Conservation (phyloP, 2,888 invertebrate genomes). For the Thera britannica region DNA sequence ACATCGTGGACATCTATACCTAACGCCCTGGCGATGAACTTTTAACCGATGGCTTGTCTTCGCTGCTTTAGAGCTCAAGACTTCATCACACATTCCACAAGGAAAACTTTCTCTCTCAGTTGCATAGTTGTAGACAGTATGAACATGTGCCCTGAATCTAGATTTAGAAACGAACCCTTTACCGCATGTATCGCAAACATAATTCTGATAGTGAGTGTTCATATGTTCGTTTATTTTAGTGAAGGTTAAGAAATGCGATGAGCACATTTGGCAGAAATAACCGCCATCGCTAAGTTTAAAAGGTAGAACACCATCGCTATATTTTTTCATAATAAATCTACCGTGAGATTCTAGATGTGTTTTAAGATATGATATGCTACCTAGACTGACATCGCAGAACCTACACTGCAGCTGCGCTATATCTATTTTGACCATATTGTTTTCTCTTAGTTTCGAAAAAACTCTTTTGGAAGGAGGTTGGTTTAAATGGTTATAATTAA, state of each 20-base stretch:
- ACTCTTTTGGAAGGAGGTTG: conserved; percentile 63
- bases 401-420: conserved; percentile 66
- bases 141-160: conserved; percentile 70
- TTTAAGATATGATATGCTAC: conserved; percentile 62
- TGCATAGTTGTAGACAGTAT: conserved; percentile 52
- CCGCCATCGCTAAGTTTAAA: conserved; percentile 65
- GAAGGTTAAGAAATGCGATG: conserved; percentile 58
- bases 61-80: conserved; percentile 64
- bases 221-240: conserved; percentile 74
- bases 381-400: conserved; percentile 57
- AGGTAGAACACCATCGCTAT: conserved; percentile 74
- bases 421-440: conserved; percentile 79
- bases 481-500: conserved; percentile 56
- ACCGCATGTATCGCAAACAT: conserved; percentile 74
- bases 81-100: conserved; percentile 68
- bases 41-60: conserved; percentile 66
- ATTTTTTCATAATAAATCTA: conserved; percentile 55
- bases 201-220: conserved; percentile 74
- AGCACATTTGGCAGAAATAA: conserved; percentile 70
- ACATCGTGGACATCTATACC: conserved; percentile 74
- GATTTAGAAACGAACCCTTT: conserved; percentile 74
- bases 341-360: conserved; percentile 64
- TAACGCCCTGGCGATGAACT: conserved; percentile 66
- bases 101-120: conserved; percentile 65
- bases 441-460: conserved; percentile 73